Base-by-base conservation (phyloP, 2,888 invertebrate species). In the Xestobium rufovillosum region DNA sequence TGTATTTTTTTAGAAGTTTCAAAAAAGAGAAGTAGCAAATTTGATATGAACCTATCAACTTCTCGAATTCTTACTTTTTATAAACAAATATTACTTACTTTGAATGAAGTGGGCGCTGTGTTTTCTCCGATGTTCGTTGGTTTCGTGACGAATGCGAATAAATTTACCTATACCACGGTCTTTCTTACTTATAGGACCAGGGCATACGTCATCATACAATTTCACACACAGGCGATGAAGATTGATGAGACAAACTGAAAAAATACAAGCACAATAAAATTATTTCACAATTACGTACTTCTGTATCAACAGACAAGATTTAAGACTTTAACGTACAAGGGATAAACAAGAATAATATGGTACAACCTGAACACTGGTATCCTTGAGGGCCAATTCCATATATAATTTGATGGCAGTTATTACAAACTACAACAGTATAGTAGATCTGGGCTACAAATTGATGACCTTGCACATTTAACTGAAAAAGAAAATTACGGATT, bases 381-480 rank as follows among this genome's bases (percentile, higher is more conserved):
- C 95, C 96, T 69, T 97, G 96, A 47, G 94, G 91, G 56, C 94
- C 92, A 41, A 97, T 84, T 32, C 97, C 97, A 76, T 90, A 89
- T 52, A 97, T 83, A 49, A 89, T 83, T 60, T 80, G 75, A 59
- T 87, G 84, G 70, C 97, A 97, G 68, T 87, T 85, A 70, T 90
- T 88, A 68, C 97, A 98, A 68, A 83, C 80, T 47, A 87, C 89
- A 58, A 90, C 86, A 48, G 84, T 83, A 60, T 81, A 85, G 69
- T 94, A 85, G 68, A 90, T 88, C 60, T 86, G 83, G 53, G 86
- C 80, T 55, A 82, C 79, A 59, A 95, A 82, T 65, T 89, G 85
- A 69, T 97, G 97, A 16, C 92, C 94, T 57, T 85, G 82, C 32
- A 84, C 76, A 50, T 80, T 78, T 66, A 85, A 73, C 80, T 83